These are phyloP conservation scores for Lasioglossum figueresi DNA, from an alignment of 2,888 invertebrate genomes.

Conservation along the genomic window DNA sequence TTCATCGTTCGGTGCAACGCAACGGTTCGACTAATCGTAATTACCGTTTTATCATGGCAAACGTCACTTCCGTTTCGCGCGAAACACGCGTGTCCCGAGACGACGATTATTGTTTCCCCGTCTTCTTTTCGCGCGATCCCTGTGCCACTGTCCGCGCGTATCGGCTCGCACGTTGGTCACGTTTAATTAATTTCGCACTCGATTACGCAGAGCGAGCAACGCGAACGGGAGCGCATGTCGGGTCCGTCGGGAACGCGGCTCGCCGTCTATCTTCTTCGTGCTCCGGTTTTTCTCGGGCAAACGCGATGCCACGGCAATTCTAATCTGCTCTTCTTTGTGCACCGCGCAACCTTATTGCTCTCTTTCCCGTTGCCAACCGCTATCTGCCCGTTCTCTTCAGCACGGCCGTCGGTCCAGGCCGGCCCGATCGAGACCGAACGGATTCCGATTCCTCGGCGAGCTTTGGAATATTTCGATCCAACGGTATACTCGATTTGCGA, in stretches of 20 bases:
- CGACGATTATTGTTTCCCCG: not conserved
- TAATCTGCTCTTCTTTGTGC: conserved; percentile 57
- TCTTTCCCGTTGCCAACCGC: conserved; percentile 41
- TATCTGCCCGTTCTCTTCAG: not conserved
- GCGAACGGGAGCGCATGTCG: conserved; percentile 27
- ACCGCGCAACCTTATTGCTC: conserved; percentile 33
- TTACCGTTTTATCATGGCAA: conserved; percentile 53
- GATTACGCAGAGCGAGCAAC: conserved; percentile 50
- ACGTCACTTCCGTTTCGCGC: conserved; percentile 51
- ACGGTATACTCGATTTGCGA: not conserved
- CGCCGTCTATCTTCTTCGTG: conserved; percentile 34
- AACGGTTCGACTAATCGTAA: conserved; percentile 39
- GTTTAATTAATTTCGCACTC: conserved; percentile 69
- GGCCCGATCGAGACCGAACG: not conserved
- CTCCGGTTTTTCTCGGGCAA: conserved; percentile 7
- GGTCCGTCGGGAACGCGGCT: conserved; percentile 18
- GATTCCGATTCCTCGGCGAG: not conserved
- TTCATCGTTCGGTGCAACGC: conserved; percentile 35
- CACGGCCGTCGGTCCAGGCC: conserved; percentile 16
- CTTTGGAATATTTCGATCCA: conserved; percentile 2
- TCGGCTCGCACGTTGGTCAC: conserved; percentile 58
- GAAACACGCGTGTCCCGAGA: not conserved
- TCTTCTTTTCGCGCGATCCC: not conserved
- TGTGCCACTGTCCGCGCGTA: conserved; percentile 5
- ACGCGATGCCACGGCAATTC: conserved; percentile 45